Conservation (phyloP, 2,113 vertebrate genomes). For the Grallaria varia region DNA sequence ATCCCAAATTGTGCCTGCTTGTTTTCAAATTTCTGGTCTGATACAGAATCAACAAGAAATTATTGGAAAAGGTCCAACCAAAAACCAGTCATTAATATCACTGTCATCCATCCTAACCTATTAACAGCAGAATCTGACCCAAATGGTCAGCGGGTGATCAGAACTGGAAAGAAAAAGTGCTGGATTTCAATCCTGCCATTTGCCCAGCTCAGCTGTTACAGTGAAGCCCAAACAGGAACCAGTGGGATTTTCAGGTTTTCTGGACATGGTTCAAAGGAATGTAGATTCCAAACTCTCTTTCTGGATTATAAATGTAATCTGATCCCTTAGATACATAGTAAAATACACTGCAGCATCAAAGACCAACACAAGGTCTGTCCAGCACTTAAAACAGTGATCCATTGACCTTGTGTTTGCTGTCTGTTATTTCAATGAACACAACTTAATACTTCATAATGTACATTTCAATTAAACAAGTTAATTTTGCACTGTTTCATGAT, state of each 20-base stretch:
- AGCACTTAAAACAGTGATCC: not conserved
- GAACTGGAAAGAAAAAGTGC: not conserved
- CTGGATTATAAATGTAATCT: not conserved
- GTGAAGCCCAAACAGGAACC: not conserved
- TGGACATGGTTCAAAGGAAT: not conserved
- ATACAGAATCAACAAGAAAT: not conserved
- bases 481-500: not conserved
- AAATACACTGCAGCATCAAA: not conserved
- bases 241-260: not conserved
- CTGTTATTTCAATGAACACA: not conserved
- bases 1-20: not conserved
- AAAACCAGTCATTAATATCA: not conserved
- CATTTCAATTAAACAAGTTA: not conserved
- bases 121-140: not conserved
- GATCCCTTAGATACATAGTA: not conserved
- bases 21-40: not conserved
- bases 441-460: not conserved
- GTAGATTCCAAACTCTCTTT: not conserved
- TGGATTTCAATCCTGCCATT: not conserved
- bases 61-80: not conserved
- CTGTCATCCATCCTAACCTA: not conserved
- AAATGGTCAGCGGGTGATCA: not conserved
- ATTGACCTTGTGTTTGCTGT: not conserved
- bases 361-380: not conserved
- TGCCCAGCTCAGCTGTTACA: not conserved